Evolutionary conservation across 2,797 vertebrate genomes (phyloP), one percentile per base, ranked within the genome.

Genomic region (Tachyglossus aculeatus): DNA sequence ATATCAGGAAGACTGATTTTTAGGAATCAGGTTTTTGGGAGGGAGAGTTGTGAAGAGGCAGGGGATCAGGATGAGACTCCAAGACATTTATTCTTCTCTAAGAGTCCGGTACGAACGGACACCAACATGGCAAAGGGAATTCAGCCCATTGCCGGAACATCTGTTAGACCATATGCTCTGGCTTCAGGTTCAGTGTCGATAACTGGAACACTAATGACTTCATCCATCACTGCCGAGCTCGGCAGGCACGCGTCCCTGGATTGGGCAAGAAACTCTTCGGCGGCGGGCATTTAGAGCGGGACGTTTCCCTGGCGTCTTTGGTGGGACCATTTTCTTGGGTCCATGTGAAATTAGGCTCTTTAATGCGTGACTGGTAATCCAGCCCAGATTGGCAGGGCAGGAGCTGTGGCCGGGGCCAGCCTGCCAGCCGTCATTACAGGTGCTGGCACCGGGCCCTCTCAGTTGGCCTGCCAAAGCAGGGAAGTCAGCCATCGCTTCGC

Each of bases 141-240:
- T 75, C 72, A 88, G 68, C 72, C 71, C 64, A 71, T 87, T 86
- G 81, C 82, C 74, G 9, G 67, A 91, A 88, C 92, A 92, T 92
- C 91, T 93, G 92, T 87, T 90, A 78, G 82, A 87, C 91, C 90
- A 89, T 92, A 92, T 91, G 91, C 78, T 89, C 83, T 92, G 92
- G 89, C 91, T 86, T 78, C 67, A 81, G 82, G 80, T 88, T 91
- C 81, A 72, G 65, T 83, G 80, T 86, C 16, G 56, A 83, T 85
- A 86, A 84, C 84, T 74, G 81, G 74, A 3, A 79, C 83, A 54
- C 84, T 92, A 92, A 92, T 89, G 89, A 92, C 77, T 74, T 86
- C 76, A 92, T 93, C 91, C 77, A 87, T 93, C 91, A 91, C 55
- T 60, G 59, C 74, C 68, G 84, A 77, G 75, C 82, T 84, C 88